Evolutionary conservation across 53 echinoderm and acorn worm species (phyloP).

Genomic region (Echinarachnius parma): DNA sequence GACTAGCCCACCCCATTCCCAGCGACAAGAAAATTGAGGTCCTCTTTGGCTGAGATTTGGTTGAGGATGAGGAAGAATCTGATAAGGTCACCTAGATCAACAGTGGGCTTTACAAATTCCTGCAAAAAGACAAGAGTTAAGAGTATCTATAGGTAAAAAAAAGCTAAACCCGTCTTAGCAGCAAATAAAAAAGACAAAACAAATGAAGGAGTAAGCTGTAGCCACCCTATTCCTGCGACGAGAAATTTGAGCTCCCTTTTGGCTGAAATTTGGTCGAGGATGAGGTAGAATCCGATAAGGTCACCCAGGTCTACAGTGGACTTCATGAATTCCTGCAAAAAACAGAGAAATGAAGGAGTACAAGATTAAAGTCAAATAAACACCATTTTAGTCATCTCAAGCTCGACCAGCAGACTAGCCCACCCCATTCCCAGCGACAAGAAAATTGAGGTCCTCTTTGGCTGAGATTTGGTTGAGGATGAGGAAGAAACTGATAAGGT

Average conservation of each 20-base stretch:
- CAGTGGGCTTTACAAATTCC: too few relatives aligned
- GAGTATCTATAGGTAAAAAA: too few relatives aligned
- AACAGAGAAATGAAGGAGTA: too few relatives aligned
- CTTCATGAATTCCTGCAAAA: constrained; percentile 94
- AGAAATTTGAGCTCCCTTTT: constrained; percentile 89
- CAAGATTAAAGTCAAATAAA: too few relatives aligned
- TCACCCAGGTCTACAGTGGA: constrained; percentile 92
- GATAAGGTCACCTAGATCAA: too few relatives aligned
- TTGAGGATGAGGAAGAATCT: too few relatives aligned
- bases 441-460: constrained; percentile 84
- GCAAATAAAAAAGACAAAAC: not conserved
- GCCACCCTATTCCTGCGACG: constrained; percentile 91
- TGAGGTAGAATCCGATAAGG: constrained; percentile 89
- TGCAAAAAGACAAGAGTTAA: too few relatives aligned
- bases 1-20: too few relatives aligned
- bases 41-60: too few relatives aligned
- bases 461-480: constrained; percentile 81
- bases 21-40: too few relatives aligned
- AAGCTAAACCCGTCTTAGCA: not conserved
- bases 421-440: constrained; percentile 94
- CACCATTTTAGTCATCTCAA: constrained; percentile 77
- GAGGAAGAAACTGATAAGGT: constrained; percentile 88
- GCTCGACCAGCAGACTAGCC: constrained; percentile 95
- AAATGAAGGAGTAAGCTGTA: not conserved
- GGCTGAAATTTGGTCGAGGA: constrained; percentile 72